Conservation (phyloP, 2,888 invertebrate species). For the Hypsopygia costalis region DNA sequence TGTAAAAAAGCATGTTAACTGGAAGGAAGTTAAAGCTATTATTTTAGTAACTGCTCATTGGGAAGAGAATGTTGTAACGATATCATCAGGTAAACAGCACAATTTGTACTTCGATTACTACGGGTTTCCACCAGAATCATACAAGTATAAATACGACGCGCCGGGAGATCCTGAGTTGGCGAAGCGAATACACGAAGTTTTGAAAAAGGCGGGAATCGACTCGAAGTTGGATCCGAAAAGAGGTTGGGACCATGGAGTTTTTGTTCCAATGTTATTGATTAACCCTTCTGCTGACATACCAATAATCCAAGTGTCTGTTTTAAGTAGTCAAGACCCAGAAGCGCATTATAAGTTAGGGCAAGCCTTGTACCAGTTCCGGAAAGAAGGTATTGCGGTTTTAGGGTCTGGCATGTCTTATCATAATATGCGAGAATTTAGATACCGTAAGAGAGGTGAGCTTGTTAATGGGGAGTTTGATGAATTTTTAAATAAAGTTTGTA, state of each 20-base stretch:
- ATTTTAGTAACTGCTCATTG: slow-evolving; percentile 71
- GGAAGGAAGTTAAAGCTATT: slow-evolving; percentile 61
- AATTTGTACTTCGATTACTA: slow-evolving; percentile 70
- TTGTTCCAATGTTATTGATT: slow-evolving; percentile 72
- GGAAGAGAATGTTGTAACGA: slow-evolving; percentile 61
- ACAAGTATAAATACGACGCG: slow-evolving; percentile 65
- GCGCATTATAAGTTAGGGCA: slow-evolving; percentile 61
- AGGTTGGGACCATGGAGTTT: slow-evolving; percentile 76
- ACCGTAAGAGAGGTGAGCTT: slow-evolving; percentile 33
- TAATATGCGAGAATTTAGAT: slow-evolving; percentile 65
- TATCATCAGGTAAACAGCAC: slow-evolving; percentile 65
- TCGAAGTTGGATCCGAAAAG: slow-evolving; percentile 57
- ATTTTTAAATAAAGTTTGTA: slow-evolving; percentile 55
- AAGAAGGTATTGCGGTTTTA: slow-evolving; percentile 61
- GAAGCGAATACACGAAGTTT: slow-evolving; percentile 41
- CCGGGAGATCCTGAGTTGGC: slow-evolving; percentile 63
- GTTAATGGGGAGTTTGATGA: slow-evolving; percentile 66
- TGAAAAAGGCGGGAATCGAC: slow-evolving; percentile 53
- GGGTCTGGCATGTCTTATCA: slow-evolving; percentile 75
- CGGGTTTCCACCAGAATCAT: slow-evolving; percentile 68
- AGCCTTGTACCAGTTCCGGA: slow-evolving; percentile 51
- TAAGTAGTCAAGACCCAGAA: slow-evolving; percentile 54
- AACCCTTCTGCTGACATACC: slow-evolving; percentile 65
- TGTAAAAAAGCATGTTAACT: slow-evolving; percentile 56
- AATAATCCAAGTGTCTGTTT: slow-evolving; percentile 63